Percentiles rank a stretch among this genome's conserved stretches.
Conservation (phyloP, 2,888 invertebrate species). For the Stramonita haemastoma region DNA sequence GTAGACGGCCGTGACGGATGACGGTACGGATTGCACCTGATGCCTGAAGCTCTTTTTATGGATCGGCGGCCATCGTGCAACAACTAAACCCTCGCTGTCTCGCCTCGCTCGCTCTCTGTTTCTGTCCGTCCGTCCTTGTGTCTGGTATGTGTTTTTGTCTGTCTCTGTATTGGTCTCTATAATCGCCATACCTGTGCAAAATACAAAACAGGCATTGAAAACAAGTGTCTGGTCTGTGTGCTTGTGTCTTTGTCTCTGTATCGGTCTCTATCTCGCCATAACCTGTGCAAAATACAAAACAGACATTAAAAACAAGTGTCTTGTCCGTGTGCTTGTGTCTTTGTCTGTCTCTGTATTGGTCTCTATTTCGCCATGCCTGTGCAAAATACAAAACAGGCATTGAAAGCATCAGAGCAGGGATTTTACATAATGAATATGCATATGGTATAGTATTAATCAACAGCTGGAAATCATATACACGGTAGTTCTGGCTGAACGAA, state of each 20-base stretch:
- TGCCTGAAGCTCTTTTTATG: conserved; percentile 1
- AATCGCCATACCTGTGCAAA: neutral
- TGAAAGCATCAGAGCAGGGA: too few species aligned
- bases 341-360: neutral
- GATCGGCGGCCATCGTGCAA: neutral
- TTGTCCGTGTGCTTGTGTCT: neutral
- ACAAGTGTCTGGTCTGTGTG: neutral
- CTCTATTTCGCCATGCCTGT: neutral
- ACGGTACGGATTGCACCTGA: conserved; percentile 31
- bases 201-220: too few species aligned
- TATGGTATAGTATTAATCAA: neutral
- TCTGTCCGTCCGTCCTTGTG: neutral
- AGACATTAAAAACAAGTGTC: neutral
- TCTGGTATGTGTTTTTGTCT: neutral
- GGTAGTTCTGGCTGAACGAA: too few species aligned
- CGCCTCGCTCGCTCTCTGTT: neutral
- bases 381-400: too few species aligned
- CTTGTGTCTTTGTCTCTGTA: neutral
- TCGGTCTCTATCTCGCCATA: neutral
- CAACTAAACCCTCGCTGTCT: neutral
- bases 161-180: neutral
- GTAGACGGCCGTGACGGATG: conserved; percentile 22
- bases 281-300: too few species aligned
- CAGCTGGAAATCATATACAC: too few species aligned
- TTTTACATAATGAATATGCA: neutral